A percentile compares a stretch with the other conserved stretches of the same genome.
Conservation (phyloP, 2,797 vertebrate species). For the Hippocampus kuda region DNA sequence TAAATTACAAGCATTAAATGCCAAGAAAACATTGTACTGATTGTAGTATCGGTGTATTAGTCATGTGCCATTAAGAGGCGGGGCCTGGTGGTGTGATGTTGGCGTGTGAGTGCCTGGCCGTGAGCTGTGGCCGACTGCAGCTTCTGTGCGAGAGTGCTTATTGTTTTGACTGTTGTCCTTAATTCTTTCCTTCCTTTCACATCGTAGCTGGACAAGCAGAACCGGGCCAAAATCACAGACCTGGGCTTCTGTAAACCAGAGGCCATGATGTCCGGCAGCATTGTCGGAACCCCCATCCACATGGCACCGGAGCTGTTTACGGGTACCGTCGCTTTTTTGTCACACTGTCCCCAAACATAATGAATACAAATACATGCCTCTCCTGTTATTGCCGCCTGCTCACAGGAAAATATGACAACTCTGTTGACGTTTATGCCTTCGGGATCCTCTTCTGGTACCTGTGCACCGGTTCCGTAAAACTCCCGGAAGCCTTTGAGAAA, state of each 20-base stretch:
- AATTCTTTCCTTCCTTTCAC: not conserved
- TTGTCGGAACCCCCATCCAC: slow-evolving; percentile 96
- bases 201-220: slow-evolving; percentile 86
- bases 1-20: no score
- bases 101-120: no score
- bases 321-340: slow-evolving; percentile 58
- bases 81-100: no score
- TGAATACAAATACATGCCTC: no score
- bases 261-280: slow-evolving; percentile 99
- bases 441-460: slow-evolving; percentile 99
- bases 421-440: slow-evolving; percentile 95
- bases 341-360: not conserved
- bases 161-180: not conserved
- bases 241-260: slow-evolving; percentile 98
- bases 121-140: no score
- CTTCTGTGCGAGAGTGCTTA: not conserved
- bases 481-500: slow-evolving; percentile 95
- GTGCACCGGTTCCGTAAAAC: slow-evolving; percentile 89
- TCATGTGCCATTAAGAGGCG: no score
- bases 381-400: slow-evolving; percentile 5
- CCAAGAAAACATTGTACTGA: no score
- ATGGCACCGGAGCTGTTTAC: slow-evolving; percentile 99
- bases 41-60: no score
- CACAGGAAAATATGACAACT: slow-evolving; percentile 95
- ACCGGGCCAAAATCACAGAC: slow-evolving; percentile 96